Evolutionary conservation across 1,140 invertebrate genomes (phyloP), one percentile per base, ranked within the genome.

Genomic region (Coenobita brevimanus): DNA sequence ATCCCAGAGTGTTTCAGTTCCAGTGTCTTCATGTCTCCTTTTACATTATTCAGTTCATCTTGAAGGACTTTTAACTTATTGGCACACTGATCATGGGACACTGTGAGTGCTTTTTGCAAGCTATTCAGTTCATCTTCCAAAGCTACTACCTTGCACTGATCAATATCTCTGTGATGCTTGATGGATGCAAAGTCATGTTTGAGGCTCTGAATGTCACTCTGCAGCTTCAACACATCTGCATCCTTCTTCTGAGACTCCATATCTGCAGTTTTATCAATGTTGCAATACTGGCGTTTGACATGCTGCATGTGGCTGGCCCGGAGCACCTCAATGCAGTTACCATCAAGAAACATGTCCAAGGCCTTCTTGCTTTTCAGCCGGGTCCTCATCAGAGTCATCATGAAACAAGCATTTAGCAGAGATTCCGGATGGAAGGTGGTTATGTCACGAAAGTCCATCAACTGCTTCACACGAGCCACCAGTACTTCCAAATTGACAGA

Each of bases 321-420:
- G 30, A 84, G 69, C 15, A 89, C 73, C n/a, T 84, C 82, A 30
- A 46, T 10, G 75, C 81, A 89, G 73, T 67, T 69, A n/a, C 71
- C 54, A 50, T 82, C 73, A 15, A 89, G 54, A 71, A 83, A 89
- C 27, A 38, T 62, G 17, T 79, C 30, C 38, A 83, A 43, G 24
- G 81, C 46, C 10, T 80, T 71, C 50, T 79, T 33, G 36, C 24
- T 67, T 21, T 83, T 83, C n/a, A 89, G 41, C 30, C 54, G 46
- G 8, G 73, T 79, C 30, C 57, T 78, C 43, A 89, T 84, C 60
- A 89, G 57, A 36, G 81, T 83, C 82, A 89, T 84, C 71, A 76
- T 82, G 57, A 83, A 89, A 50, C 81, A 83, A 17, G 81, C 88
- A 21, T 89, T 64, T 6, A 89, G 69, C 3, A 89, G 50, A 36